Percentiles rank a stretch among this genome's conserved stretches.
Conservation (phyloP, 2,888 invertebrate genomes). For the Eilema griseolum region DNA sequence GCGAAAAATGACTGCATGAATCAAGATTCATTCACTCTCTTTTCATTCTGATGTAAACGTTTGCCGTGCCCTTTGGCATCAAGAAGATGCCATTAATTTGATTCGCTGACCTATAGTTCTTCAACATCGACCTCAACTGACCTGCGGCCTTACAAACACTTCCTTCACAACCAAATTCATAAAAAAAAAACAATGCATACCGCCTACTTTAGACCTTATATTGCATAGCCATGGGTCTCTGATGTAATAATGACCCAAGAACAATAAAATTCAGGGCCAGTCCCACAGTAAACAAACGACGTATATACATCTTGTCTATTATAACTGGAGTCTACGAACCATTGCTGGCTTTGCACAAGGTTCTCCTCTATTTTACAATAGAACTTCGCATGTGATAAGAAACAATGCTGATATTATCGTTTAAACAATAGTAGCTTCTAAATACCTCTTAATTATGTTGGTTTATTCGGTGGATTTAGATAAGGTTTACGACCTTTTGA, state of each 20-base stretch:
- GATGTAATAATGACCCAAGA: constrained; percentile 23
- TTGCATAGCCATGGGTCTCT: constrained; percentile 34
- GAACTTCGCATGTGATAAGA: constrained; percentile 52
- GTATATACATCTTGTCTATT: constrained; percentile 31
- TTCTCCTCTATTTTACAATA: constrained; percentile 45
- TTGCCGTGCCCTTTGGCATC: too few species aligned
- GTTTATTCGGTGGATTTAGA: constrained; percentile 24
- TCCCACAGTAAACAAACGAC: constrained; percentile 49
- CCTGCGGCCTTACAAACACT: background rate
- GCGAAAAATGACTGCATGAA: too few species aligned
- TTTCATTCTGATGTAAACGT: too few species aligned
- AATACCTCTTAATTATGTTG: constrained; percentile 37
- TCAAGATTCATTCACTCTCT: too few species aligned
- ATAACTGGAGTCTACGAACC: constrained; percentile 27
- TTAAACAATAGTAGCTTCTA: constrained; percentile 40
- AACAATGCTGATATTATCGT: constrained; percentile 39
- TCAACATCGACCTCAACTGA: background rate
- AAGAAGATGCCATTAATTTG: too few species aligned
- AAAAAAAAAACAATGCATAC: constrained; percentile 6
- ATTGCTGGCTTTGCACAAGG: constrained; percentile 53
- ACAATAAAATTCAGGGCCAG: constrained; percentile 38
- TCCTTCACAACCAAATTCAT: background rate
- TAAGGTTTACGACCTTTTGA: constrained; percentile 21
- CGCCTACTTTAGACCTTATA: constrained; percentile 8
- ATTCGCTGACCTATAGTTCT: too few species aligned